phyloP scores from a whole-genome alignment of 2,888 invertebrate species.

The Invenusta paracnida region DNA sequence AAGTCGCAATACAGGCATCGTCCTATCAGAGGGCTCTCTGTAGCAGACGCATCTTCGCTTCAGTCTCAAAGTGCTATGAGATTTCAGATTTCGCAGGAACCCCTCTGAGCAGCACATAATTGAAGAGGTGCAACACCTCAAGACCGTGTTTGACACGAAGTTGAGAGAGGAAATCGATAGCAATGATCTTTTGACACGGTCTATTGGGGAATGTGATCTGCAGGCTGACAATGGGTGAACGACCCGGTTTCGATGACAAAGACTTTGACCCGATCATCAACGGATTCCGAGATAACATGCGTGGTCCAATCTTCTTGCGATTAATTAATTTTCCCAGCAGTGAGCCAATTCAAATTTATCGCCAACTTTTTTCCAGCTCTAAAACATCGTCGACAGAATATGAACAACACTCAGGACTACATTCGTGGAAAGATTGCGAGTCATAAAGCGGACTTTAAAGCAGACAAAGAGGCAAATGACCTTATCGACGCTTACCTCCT shows the following conservation, averaged over 20 bases:
- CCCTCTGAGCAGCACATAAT: conserved; percentile 44
- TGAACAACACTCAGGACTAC: background rate
- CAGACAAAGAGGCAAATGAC: conserved; percentile 44
- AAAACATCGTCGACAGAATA: conserved; percentile 41
- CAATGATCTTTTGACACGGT: conserved; percentile 36
- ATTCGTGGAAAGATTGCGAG: conserved; percentile 36
- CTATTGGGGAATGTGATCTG: conserved; percentile 47
- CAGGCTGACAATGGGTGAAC: conserved; percentile 43
- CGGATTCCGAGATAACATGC: conserved; percentile 40
- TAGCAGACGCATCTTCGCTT: conserved; percentile 47
- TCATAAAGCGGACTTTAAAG: conserved; percentile 45
- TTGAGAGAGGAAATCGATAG: conserved; percentile 27
- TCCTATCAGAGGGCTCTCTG: conserved; percentile 9
- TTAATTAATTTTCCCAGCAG: background rate
- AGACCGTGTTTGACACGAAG: conserved; percentile 33
- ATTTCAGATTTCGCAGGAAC: conserved; percentile 47
- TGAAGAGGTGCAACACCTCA: conserved; percentile 46
- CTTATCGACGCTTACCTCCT: conserved; percentile 45
- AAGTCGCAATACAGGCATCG: background rate
- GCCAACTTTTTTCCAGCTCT: conserved; percentile 42
- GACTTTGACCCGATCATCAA: conserved; percentile 41
- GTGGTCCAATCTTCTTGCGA: conserved; percentile 35
- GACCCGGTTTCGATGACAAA: conserved; percentile 45
- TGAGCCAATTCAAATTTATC: background rate
- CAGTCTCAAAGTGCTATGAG: conserved; percentile 44